phyloP scores from a whole-genome alignment of 2,888 invertebrate genomes.

The Allolobophora icterica region DNA sequence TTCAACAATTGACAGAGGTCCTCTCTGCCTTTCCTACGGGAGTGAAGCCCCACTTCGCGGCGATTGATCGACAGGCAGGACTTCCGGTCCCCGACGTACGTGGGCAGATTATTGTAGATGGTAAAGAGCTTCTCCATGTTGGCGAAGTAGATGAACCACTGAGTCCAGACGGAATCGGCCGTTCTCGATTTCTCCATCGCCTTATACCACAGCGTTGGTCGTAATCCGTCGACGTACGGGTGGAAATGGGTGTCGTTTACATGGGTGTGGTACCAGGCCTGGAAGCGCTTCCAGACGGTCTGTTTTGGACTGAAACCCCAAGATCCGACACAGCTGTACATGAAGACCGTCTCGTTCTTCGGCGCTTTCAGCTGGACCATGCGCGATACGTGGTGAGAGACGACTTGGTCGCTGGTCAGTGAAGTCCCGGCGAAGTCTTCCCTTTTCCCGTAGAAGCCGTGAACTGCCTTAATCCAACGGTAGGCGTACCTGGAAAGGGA shows the following conservation, averaged over 20 bases:
- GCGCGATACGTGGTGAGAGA: not conserved
- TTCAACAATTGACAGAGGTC: not conserved
- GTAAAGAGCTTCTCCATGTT: constrained; percentile 44
- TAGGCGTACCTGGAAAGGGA: constrained; percentile 54
- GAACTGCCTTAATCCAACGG: constrained; percentile 52
- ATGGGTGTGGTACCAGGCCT: constrained; percentile 36
- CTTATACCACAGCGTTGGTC: constrained; percentile 51
- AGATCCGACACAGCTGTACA: constrained; percentile 35
- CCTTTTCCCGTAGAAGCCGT: constrained; percentile 49
- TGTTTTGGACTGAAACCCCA: constrained; percentile 39
- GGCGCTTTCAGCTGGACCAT: not conserved
- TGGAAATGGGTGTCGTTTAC: not conserved
- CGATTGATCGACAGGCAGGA: constrained; percentile 51
- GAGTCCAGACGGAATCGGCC: constrained; percentile 54
- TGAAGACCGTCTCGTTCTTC: constrained; percentile 23
- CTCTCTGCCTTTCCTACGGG: not conserved
- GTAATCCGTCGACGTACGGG: constrained; percentile 26
- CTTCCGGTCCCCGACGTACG: not conserved
- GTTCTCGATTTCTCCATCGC: constrained; percentile 40
- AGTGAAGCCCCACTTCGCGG: constrained; percentile 53
- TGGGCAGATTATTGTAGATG: constrained; percentile 31
- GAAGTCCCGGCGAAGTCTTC: constrained; percentile 49
- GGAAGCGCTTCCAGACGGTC: constrained; percentile 33
- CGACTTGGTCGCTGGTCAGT: not conserved
- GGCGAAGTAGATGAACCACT: constrained; percentile 56